phyloP scores from a whole-genome alignment of 2,113 vertebrate genomes.

The Bostrychus sinensis region DNA sequence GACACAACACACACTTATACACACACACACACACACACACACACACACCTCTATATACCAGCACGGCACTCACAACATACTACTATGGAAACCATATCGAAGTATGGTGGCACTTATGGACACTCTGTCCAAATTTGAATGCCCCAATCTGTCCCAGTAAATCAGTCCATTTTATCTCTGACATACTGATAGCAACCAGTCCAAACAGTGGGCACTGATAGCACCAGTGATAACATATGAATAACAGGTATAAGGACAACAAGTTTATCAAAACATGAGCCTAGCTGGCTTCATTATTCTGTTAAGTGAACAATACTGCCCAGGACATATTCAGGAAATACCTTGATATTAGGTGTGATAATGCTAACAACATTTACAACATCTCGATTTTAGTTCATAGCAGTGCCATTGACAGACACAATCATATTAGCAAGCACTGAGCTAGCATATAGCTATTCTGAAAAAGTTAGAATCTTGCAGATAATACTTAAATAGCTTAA shows the following conservation, averaged over 20 bases:
- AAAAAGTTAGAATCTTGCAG: too few species aligned
- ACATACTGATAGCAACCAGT: conserved; percentile 29
- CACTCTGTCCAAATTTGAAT: neutral
- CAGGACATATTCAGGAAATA: too few species aligned
- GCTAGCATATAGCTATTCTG: too few species aligned
- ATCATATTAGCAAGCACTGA: too few species aligned
- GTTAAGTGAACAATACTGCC: too few species aligned
- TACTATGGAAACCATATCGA: conserved; percentile 17
- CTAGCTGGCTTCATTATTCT: conserved; percentile 9
- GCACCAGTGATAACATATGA: conserved; percentile 16
- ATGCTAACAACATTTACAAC: neutral
- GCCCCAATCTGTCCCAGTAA: conserved; percentile 5
- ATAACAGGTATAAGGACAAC: neutral
- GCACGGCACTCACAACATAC: conserved; percentile 14
- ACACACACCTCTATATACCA: conserved; percentile 8
- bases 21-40: conserved; percentile 44
- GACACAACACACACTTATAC: conserved; percentile 66
- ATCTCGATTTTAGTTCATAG: too few species aligned
- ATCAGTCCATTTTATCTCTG: conserved; percentile 46
- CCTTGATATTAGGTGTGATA: too few species aligned
- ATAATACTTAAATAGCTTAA: too few species aligned
- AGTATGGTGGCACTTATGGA: conserved; percentile 24
- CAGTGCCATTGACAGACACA: too few species aligned
- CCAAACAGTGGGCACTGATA: conserved; percentile 29
- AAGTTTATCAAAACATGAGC: conserved; percentile 26